These are phyloP conservation scores for Meleagris gallopavo DNA, from an alignment of 2,113 vertebrate species.

Conservation along the genomic window DNA sequence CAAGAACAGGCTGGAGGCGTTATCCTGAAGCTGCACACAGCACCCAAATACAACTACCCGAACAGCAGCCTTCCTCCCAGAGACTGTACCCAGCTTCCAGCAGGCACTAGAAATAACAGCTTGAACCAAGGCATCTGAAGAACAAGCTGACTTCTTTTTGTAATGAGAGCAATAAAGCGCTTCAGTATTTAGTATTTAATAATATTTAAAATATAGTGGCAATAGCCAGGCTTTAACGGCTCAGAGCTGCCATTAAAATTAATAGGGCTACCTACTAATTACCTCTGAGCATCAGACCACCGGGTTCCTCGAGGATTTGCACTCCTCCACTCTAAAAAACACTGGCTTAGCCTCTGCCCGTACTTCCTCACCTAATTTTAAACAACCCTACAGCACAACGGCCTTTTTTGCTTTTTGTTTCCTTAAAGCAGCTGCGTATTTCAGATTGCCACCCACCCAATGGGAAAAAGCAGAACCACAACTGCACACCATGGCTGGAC, in stretches of 20 bases:
- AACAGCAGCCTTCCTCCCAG: background rate
- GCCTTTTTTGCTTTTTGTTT: background rate
- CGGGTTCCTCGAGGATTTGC: constrained; percentile 47
- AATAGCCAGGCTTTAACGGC: constrained; percentile 46
- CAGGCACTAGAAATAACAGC: constrained; percentile 1
- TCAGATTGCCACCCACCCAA: background rate
- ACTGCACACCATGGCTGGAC: fast-evolving
- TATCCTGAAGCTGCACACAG: constrained; percentile 12
- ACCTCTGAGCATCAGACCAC: constrained; percentile 48
- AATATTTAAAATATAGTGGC: constrained; percentile 55
- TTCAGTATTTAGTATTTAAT: constrained; percentile 50
- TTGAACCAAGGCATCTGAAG: background rate
- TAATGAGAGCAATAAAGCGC: constrained; percentile 41
- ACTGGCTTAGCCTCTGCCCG: background rate
- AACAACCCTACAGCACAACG: background rate
- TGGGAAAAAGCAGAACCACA: background rate
- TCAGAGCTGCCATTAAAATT: constrained; percentile 65
- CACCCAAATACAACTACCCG: background rate
- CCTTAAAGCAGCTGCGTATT: background rate
- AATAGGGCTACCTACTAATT: constrained; percentile 66
- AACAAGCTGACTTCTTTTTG: constrained; percentile 14
- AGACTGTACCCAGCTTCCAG: background rate
- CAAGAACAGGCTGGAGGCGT: background rate
- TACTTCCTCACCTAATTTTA: background rate
- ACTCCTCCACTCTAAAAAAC: background rate